These are phyloP conservation scores for Bubo bubo DNA, from an alignment of 2,113 vertebrate species.

Conservation along the genomic window DNA sequence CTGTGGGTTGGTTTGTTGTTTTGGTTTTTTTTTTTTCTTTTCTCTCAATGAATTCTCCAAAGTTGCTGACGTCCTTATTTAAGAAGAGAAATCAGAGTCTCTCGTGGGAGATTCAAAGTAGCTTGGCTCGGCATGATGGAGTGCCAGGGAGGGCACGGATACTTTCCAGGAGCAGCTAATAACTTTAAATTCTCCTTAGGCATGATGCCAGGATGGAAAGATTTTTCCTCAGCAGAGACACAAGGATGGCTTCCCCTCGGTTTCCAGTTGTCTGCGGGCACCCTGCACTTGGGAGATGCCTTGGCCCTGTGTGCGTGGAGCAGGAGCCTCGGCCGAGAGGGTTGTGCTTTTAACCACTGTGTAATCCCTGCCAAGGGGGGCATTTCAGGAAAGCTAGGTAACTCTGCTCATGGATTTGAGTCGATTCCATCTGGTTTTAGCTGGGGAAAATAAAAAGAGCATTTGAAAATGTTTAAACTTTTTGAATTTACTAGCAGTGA, in stretches of 20 bases:
- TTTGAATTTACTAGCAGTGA: not conserved
- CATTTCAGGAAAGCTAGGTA: not conserved
- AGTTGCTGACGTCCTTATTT: not conserved
- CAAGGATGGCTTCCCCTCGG: not conserved
- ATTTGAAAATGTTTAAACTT: not conserved
- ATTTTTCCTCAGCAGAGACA: not conserved
- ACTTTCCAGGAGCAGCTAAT: not conserved
- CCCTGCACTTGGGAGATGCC: not conserved
- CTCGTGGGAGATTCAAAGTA: not conserved
- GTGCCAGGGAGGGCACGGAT: not conserved
- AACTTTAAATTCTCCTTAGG: not conserved
- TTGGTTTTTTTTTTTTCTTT: not conserved
- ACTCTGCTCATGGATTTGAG: not conserved
- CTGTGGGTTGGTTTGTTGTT: not conserved
- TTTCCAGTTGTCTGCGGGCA: not conserved
- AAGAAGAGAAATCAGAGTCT: not conserved
- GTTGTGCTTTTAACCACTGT: accelerated
- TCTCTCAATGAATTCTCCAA: not conserved
- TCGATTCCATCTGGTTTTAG: not conserved
- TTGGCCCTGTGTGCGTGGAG: not conserved
- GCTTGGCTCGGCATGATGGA: not conserved
- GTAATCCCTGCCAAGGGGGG: accelerated
- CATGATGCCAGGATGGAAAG: not conserved
- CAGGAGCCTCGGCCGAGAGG: too few species aligned
- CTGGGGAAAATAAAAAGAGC: not conserved